A percentile compares a stretch with the other conserved stretches of the same genome.
Evolutionary conservation across 2,888 invertebrate species (phyloP).

Genomic region (Acronicta alni): DNA sequence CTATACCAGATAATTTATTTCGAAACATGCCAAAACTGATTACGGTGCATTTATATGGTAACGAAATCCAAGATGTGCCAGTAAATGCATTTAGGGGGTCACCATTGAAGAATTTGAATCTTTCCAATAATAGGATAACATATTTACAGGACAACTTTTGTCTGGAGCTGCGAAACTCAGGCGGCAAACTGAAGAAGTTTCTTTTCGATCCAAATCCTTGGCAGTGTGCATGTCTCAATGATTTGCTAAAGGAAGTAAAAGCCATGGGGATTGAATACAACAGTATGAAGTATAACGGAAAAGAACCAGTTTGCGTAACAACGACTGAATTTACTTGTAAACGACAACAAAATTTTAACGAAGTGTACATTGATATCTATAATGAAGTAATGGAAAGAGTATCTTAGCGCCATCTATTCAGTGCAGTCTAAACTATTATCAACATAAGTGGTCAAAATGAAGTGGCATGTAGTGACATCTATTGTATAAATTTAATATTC

Average conservation of each 20-base stretch:
- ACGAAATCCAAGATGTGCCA: constrained; percentile 71
- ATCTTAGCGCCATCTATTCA: constrained; percentile 39
- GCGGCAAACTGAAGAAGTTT: constrained; percentile 71
- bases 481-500: constrained; percentile 8
- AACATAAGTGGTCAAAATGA: background rate
- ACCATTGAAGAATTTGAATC: constrained; percentile 72
- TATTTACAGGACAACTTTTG: constrained; percentile 79
- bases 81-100: constrained; percentile 74
- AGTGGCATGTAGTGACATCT: constrained; percentile 17
- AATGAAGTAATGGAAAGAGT: constrained; percentile 51
- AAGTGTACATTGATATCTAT: constrained; percentile 67
- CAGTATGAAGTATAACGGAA: constrained; percentile 68
- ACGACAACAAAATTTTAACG: constrained; percentile 69
- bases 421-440: background rate
- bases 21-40: constrained; percentile 65
- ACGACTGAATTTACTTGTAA: constrained; percentile 70
- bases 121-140: constrained; percentile 75
- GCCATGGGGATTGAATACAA: constrained; percentile 71
- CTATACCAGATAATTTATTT: constrained; percentile 72
- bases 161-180: constrained; percentile 74
- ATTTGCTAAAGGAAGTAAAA: constrained; percentile 75
- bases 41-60: constrained; percentile 74
- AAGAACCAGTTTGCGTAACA: constrained; percentile 74
- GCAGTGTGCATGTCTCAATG: constrained; percentile 79
- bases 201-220: constrained; percentile 82